Evolutionary conservation across 1,140 invertebrate genomes (phyloP), one percentile per base, ranked within the genome.

Genomic region (Zaprionus vittiger): DNA sequence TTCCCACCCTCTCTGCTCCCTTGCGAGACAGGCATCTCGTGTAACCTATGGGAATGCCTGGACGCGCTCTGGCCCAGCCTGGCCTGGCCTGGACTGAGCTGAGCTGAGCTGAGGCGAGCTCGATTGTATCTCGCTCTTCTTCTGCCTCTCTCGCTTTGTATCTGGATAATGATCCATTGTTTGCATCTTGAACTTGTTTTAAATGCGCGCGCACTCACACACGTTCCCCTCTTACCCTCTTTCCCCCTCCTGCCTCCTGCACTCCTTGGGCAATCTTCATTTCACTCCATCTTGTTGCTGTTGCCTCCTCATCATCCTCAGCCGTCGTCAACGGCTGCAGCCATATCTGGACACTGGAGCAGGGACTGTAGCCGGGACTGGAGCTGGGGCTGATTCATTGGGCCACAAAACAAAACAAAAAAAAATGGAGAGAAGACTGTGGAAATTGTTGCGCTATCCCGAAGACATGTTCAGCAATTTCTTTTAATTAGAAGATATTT

Each of bases 101-200:
- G 31, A 12, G 31, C 31, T 26, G 26, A 28, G 26, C 34, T 11
- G 73, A 73, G 80, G 70, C 83, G 84, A 77, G 78, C 78, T 90
- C 84, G 84, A 89, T 89, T 90, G 84, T 90, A 89, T 89, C 84
- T 90, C 62, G 80, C 83, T 75, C 80, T 80, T 65, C 63, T 68
- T 68, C 60, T 68, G 77, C 65, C 55, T 49, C 56, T 56, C 20
- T n/a, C 68, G 64, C 55, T 75, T 59, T 73, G 84, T 81, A 75
- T 64, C 70, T 79, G 85, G 85, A 89, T 89, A 89, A 89, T 89
- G 85, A 89, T 89, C 85, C 85, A 89, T 89, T 89, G 85, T 89
- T 89, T 89, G 85, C 85, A 89, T 89, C 85, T 84, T 89, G 86
- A 89, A 90, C 85, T 89, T 90, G 85, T 89, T 89, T 89, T 85